A percentile compares a stretch with the other conserved stretches of the same genome.
Evolutionary conservation across 2,113 vertebrate species (phyloP).

Genomic region (Pangasianodon gigas): DNA sequence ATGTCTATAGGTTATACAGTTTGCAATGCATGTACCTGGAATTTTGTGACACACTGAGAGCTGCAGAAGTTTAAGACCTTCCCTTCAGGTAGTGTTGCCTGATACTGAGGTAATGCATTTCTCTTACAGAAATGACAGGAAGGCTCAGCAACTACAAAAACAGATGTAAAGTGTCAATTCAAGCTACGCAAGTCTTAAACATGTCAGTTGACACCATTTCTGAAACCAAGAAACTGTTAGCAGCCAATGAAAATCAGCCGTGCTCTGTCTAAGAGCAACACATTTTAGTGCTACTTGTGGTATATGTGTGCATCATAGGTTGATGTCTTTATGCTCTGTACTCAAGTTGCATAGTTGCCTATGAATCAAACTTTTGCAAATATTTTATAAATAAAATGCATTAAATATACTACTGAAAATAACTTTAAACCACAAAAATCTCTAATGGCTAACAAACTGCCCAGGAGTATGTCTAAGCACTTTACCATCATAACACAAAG

Average conservation of each 20-base stretch:
- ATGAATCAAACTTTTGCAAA: not conserved
- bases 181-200: not conserved
- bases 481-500: not conserved
- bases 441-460: not conserved
- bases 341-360: not conserved
- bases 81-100: constrained; percentile 95
- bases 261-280: not conserved
- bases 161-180: constrained; percentile 24
- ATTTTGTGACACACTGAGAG: constrained; percentile 96
- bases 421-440: not conserved
- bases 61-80: constrained; percentile 96
- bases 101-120: constrained; percentile 95
- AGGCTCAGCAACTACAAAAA: constrained; percentile 84
- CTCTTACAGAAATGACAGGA: constrained; percentile 97
- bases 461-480: not conserved
- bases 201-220: constrained; percentile 8
- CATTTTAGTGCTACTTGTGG: not conserved
- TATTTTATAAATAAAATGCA: not conserved
- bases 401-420: not conserved
- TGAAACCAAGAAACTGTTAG: not conserved
- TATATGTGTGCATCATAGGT: not conserved
- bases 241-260: not conserved
- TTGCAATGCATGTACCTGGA: constrained; percentile 80
- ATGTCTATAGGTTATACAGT: not conserved
- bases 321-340: not conserved